Evolutionary conservation across 2,797 vertebrate species (phyloP), one percentile per base, ranked within the genome.

Genomic region (Poecile montanus): DNA sequence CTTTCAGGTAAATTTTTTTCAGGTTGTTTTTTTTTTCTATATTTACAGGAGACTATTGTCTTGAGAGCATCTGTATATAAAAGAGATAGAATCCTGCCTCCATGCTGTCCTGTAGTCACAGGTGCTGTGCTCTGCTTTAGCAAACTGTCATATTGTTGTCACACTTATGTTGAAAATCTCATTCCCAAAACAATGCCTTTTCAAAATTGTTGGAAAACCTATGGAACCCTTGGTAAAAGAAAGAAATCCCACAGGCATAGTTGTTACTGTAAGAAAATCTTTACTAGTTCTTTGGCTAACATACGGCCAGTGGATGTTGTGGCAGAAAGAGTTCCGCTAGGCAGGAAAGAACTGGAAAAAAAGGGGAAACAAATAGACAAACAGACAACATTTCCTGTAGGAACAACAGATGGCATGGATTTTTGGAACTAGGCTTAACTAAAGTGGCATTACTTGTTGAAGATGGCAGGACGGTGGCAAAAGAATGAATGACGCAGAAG

Each of bases 231-330:
- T 38, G 4, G 17, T 61, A 48, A 88, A 87, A 40, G 1, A 60
- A 82, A 81, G 45, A 56, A 50, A 11, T 4, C 14, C 13, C 27
- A 26, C 56, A 51, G 3, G 6, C 27, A 10, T 8, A 27, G 10
- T 3, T 44, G 13, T 51, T 32, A 73, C 12, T 40, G 16, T 34
- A 58, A n/a, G n/a, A 72, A 88, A 56, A 47, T 58, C 45, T 74
- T 54, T 45, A 29, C 57, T 42, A 19, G 4, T 17, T 56, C 38
- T 73, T 58, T 40, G n/a, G 34, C 15, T 65, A 73, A 36, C 12
- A 57, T n/a, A 67, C 0, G 0, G 23, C 23, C 27, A 50, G 34
- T 5, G 72, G 42, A 79, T 26, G 26, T 45, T 56, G 50, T 21
- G 32, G 50, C 44, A 80, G 54, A 89, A 73, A 68, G 17, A 32